A percentile compares a stretch with the other conserved stretches of the same genome.
These are phyloP conservation scores for Lagothrix lagotricha DNA, from an alignment of 2,797 vertebrate species.

Conservation along the genomic window DNA sequence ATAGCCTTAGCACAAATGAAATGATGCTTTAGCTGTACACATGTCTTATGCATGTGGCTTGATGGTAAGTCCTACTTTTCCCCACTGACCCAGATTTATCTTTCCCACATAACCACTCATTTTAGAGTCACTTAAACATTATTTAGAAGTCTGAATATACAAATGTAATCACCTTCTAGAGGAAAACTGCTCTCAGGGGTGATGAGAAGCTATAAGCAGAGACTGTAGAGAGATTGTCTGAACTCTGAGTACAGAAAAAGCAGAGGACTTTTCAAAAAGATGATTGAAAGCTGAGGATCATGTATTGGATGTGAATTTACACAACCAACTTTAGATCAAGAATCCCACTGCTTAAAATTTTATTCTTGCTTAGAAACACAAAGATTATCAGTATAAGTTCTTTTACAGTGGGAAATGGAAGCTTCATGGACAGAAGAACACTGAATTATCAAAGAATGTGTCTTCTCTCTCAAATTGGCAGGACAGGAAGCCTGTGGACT, in stretches of 20 bases:
- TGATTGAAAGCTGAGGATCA: background rate
- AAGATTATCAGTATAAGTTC: background rate
- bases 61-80: background rate
- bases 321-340: background rate
- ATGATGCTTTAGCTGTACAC: slow-evolving; percentile 52
- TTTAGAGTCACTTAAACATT: background rate
- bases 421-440: background rate
- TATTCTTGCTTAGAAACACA: background rate
- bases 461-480: background rate
- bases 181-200: background rate
- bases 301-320: background rate
- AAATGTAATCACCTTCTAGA: background rate
- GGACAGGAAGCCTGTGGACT: background rate
- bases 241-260: background rate
- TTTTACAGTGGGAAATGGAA: background rate
- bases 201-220: background rate
- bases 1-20: background rate
- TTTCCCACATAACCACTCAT: background rate
- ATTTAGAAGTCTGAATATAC: background rate
- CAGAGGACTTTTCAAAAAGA: background rate
- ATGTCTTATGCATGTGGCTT: background rate
- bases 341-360: background rate
- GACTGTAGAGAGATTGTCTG: background rate
- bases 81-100: background rate
- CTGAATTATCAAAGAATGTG: background rate